Conservation (phyloP, 2,113 vertebrate genomes). For the Coryphaenoides rupestris region DNA sequence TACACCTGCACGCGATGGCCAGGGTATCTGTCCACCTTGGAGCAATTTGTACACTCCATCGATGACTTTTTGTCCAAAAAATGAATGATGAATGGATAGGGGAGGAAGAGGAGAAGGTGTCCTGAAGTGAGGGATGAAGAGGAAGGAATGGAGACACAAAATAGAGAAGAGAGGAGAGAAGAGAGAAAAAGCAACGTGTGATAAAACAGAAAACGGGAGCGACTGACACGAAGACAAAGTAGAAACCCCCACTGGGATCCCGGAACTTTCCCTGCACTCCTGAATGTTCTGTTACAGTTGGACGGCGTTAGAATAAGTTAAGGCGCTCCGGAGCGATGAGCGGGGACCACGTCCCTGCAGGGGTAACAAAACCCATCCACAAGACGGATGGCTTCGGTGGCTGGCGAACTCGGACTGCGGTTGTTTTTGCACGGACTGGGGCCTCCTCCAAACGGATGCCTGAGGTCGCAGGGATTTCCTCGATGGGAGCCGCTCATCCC, state of each 20-base stretch:
- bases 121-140: slow-evolving; percentile 1
- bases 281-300: too few relatives aligned
- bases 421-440: too few relatives aligned
- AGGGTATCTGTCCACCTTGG: slow-evolving; percentile 41
- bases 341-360: too few relatives aligned
- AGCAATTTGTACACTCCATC: slow-evolving; percentile 41
- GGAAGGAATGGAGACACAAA: background rate
- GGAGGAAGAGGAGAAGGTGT: slow-evolving; percentile 11
- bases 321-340: too few relatives aligned
- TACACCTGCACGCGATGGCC: slow-evolving; percentile 5
- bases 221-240: background rate
- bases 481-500: too few relatives aligned
- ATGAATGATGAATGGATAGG: slow-evolving; percentile 20
- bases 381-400: too few relatives aligned
- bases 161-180: slow-evolving; percentile 4
- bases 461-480: too few relatives aligned
- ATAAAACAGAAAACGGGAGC: slow-evolving; percentile 1
- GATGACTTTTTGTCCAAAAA: background rate
- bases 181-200: slow-evolving; percentile 25
- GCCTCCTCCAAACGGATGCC: too few relatives aligned
- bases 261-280: slow-evolving; percentile 21
- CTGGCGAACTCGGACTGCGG: too few relatives aligned
- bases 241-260: background rate
- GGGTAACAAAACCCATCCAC: too few relatives aligned
- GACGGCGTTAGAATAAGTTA: too few relatives aligned